phyloP scores from a whole-genome alignment of 2,797 vertebrate species.

The Syncerus caffer region DNA sequence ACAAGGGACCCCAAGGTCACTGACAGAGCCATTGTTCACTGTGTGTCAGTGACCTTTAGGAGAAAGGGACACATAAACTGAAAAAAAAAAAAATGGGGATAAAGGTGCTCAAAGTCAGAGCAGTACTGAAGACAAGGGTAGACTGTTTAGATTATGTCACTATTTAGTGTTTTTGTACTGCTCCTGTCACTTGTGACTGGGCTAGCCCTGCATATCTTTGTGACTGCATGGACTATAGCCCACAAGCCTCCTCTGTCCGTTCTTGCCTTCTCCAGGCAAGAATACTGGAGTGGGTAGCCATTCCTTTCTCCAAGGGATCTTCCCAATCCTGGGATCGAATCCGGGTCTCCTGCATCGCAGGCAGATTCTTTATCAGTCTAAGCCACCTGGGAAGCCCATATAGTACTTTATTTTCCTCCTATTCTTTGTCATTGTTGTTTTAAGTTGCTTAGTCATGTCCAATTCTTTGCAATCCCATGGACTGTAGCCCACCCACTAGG shows the following conservation, averaged over 20 bases:
- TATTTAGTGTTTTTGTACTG: neutral
- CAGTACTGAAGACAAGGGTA: neutral
- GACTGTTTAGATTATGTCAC: neutral
- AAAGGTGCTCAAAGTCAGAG: neutral
- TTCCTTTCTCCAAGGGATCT: neutral
- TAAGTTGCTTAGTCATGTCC: neutral
- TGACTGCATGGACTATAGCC: neutral
- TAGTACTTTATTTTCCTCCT: neutral
- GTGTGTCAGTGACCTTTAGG: neutral
- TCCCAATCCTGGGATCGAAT: accelerated
- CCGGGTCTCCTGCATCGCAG: neutral
- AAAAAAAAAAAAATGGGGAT: neutral
- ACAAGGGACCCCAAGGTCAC: neutral
- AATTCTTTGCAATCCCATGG: neutral
- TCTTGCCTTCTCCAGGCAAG: neutral
- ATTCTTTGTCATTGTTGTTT: neutral
- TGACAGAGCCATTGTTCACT: neutral
- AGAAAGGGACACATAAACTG: neutral
- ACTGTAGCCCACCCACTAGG: neutral
- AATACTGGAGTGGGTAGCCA: neutral
- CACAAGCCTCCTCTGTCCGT: neutral
- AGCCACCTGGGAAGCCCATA: neutral
- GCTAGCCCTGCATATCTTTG: neutral
- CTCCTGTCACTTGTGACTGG: neutral
- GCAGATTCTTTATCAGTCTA: neutral